Base-by-base conservation (phyloP, 2,113 vertebrate genomes). In the Ageneiosus marmoratus region DNA sequence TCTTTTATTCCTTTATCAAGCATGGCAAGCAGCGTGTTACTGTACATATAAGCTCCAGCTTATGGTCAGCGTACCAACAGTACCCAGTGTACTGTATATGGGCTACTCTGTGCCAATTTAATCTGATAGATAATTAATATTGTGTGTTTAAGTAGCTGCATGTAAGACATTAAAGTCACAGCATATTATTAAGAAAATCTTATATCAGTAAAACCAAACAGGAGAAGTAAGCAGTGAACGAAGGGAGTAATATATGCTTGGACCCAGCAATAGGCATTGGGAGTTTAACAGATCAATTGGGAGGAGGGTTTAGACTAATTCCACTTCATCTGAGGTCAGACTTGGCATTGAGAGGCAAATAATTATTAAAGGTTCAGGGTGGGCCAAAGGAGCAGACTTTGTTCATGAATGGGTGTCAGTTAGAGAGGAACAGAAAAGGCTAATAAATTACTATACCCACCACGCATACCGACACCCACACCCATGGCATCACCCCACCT, bases 391-490 rank as follows among this genome's bases (percentile, higher is more conserved):
- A 58, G 44, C 44, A 79, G 34, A 32, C 46, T 80, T 81, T 82
- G 58, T 86, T 86, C 76, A 58, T 67, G 24, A 81, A 77, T 65
- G 74, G 58, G 65, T 83, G 81, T 85, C 82, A 67, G 82, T 83
- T 55, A 67, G 13, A 77, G 27, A 58, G 67, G 29, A 79, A 67
- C 5, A 34, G 44, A 73, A 48, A 60, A 75, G 70, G 34, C 63
- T 77, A 70, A 63, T 79, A 65, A 51, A 79, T 48, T 65, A 75
- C 69, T 55, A 67, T n/a, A 48, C 72, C 76, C 65, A n/a, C 62
- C 24, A 62, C 41, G 62, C 41, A 41, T 44, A 82, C 51, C 50
- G 16, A 60, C 20, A 46, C 65, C 58, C 74, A 85, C 84, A 67
- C 85, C 70, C 85, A 84, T 53, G 24, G 32, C 63, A 55, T 83